Percentiles rank a stretch among this genome's conserved stretches.
Evolutionary conservation across 2,113 vertebrate genomes (phyloP).

Genomic region (Perognathus longimembris): DNA sequence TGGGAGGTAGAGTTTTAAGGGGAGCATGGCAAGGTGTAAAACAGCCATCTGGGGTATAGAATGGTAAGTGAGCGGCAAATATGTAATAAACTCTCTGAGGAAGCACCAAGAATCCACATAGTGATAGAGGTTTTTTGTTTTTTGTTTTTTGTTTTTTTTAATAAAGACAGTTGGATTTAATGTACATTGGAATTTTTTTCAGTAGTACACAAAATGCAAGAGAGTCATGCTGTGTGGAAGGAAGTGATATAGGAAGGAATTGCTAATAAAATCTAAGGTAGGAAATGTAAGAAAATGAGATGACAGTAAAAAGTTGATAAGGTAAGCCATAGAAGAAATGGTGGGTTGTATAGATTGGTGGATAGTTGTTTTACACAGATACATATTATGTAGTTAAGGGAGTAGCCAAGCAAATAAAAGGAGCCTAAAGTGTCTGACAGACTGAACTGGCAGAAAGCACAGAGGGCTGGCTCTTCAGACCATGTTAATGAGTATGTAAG

Average conservation of each 20-base stretch:
- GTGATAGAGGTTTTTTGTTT: background rate
- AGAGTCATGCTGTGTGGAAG: background rate
- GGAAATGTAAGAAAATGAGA: background rate
- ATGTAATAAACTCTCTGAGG: background rate
- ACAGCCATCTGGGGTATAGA: background rate
- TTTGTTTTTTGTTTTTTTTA: too few species aligned
- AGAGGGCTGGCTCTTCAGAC: accelerated
- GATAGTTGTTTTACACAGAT: too few species aligned
- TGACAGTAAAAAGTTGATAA: background rate
- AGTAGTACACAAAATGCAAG: background rate
- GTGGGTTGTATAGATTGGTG: background rate
- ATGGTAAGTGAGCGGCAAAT: background rate
- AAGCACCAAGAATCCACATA: background rate
- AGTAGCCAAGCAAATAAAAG: background rate
- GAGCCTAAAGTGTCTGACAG: background rate
- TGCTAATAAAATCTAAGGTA: background rate
- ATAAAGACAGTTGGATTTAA: background rate
- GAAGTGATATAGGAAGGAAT: background rate
- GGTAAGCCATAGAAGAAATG: background rate
- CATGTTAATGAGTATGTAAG: too few species aligned
- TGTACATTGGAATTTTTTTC: background rate
- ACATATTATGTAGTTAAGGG: too few species aligned
- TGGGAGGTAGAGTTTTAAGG: background rate
- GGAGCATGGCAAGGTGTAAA: background rate
- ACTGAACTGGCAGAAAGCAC: background rate